Evolutionary conservation across 2,888 invertebrate genomes (phyloP).

Genomic region (Ischnus inquisitorius): DNA sequence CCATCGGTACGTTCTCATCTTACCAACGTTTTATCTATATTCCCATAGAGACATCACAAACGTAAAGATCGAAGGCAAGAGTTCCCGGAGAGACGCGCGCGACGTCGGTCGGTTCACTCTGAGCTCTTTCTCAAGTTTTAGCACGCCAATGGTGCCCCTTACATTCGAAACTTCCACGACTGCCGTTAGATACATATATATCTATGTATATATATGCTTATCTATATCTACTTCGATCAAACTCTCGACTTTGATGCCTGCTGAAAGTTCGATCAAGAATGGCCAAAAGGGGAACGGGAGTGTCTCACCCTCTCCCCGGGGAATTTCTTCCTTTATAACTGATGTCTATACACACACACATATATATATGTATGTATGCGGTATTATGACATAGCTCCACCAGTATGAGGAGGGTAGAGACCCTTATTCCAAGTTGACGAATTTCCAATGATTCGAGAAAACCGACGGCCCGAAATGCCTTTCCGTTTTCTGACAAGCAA

Average conservation of each 20-base stretch:
- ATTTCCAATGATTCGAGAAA: conserved; percentile 50
- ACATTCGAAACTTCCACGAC: conserved; percentile 53
- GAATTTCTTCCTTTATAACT: conserved; percentile 3
- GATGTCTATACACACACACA: neutral
- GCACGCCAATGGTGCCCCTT: conserved; percentile 41
- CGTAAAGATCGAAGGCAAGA: conserved; percentile 14
- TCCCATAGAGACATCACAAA: conserved; percentile 37
- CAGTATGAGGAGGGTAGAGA: neutral
- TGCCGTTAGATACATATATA: conserved; percentile 1
- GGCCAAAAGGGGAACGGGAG: conserved; percentile 1
- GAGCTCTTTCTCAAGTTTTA: conserved; percentile 55
- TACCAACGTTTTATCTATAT: conserved; percentile 14
- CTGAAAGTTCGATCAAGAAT: conserved; percentile 57
- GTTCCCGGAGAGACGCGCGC: neutral
- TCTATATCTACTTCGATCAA: conserved; percentile 34
- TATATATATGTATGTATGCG: too few species aligned
- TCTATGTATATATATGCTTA: neutral
- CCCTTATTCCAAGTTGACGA: conserved; percentile 37
- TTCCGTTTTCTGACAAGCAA: conserved; percentile 3
- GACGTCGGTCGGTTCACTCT: neutral
- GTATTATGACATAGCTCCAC: neutral
- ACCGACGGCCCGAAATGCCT: conserved; percentile 4
- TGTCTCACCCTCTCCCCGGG: neutral
- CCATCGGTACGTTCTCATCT: conserved; percentile 29
- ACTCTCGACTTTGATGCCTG: conserved; percentile 57